Base-by-base conservation (phyloP, 2,113 vertebrate species). In the Cairina moschata region DNA sequence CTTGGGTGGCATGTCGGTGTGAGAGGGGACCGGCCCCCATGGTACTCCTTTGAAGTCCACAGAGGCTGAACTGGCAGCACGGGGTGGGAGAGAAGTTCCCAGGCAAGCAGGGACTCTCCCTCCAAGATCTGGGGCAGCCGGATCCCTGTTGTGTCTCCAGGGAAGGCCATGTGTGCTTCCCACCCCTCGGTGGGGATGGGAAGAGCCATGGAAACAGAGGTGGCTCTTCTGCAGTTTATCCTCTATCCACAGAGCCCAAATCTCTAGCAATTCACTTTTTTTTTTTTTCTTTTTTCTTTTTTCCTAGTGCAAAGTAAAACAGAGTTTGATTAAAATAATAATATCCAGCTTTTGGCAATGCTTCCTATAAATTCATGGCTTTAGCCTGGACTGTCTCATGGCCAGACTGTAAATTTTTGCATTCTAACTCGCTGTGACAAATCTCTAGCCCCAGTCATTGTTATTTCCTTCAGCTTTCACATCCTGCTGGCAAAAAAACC, bases 301-400 rank as follows among this genome's bases (percentile, higher is more conserved):
- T 76, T 74, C 87, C 63, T 8, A 21, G 21, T 48, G 54, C 66
- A 90, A 94, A 95, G 55, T 88, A 91, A 87, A 94, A 13, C 66
- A 93, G 80, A 83, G 76, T 93, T 96, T 77, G 91, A 95, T 89
- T 86, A 87, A 96, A 95, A 96, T 95, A 97, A 96, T 84, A 86
- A 83, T 84, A 94, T 82, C 86, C 93, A 94, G 95, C 91, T 93
- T 96, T 94, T 96, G 96, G 93, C 96, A 96, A 87, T n/a, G 78
- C 10, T 91, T 91, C 25, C 80, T 85, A 76, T 69, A 95, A 96
- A 95, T 96, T 96, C 93, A 96, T 95, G 81, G 81, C 62, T 97
- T 97, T 95, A 91, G 91, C 84, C 92, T 96, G 93, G 89, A 94
- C 79, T 92, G 66, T 95, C 94, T 96, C 95, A 89, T 95, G 89